These are phyloP conservation scores for Blastobasis adustella DNA, from an alignment of 2,888 invertebrate species.

Conservation along the genomic window DNA sequence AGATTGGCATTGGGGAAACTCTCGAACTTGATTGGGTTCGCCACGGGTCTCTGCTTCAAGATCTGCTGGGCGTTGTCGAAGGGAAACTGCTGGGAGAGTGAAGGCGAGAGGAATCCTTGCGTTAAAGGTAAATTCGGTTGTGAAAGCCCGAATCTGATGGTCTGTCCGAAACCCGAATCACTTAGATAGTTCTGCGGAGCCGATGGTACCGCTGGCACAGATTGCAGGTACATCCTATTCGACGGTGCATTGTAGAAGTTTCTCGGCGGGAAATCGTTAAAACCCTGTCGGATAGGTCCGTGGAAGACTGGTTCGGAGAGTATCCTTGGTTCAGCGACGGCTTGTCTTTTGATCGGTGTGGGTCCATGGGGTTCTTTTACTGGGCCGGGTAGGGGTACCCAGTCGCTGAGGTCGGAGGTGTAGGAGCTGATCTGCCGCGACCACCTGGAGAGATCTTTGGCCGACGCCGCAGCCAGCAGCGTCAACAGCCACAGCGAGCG, in stretches of 20 bases:
- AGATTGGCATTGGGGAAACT: slow-evolving; percentile 28
- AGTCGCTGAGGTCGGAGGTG: slow-evolving; percentile 62
- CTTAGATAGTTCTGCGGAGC: slow-evolving; percentile 61
- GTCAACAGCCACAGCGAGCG: slow-evolving; percentile 38
- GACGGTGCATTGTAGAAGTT: slow-evolving; percentile 43
- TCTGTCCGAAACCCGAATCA: slow-evolving; percentile 62
- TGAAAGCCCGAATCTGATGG: slow-evolving; percentile 54
- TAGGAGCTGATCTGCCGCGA: slow-evolving; percentile 66
- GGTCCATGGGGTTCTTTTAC: slow-evolving; percentile 45
- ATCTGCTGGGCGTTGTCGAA: slow-evolving; percentile 44
- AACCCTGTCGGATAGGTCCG: slow-evolving; percentile 41
- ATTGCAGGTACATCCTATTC: slow-evolving; percentile 56
- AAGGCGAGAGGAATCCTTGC: slow-evolving; percentile 56
- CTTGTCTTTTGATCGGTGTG: slow-evolving; percentile 51
- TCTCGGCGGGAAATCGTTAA: slow-evolving; percentile 47
- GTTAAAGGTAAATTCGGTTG: slow-evolving; percentile 56
- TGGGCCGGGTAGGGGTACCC: slow-evolving; percentile 57
- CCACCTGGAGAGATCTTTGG: slow-evolving; percentile 56
- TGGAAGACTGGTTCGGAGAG: slow-evolving; percentile 53
- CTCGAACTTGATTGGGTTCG: slow-evolving; percentile 46
- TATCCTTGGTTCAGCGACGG: slow-evolving; percentile 63
- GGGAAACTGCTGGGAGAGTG: slow-evolving; percentile 45
- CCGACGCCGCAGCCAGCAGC: slow-evolving; percentile 33
- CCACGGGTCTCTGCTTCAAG: slow-evolving; percentile 22
- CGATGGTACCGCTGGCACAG: slow-evolving; percentile 52